Base-by-base conservation (phyloP, 2,888 invertebrate genomes). In the Homarus gammarus region DNA sequence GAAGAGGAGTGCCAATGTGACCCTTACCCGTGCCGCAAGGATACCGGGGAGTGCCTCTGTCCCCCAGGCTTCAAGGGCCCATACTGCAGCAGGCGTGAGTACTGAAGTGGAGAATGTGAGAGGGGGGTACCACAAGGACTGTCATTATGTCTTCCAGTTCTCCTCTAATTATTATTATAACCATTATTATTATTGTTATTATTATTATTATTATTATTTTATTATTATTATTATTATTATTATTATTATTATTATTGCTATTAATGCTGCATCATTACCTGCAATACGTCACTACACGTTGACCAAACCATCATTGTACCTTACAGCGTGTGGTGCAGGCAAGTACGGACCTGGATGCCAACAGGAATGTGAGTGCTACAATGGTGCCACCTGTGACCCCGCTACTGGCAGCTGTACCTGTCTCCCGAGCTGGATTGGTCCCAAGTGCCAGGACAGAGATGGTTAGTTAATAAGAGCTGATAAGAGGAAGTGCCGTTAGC, bases 301-400 rank as follows among this genome's bases (percentile, higher is more conserved):
- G n/a, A n/a, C n/a, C 44, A 31, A 31, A 15, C 22, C 49, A 27
- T 40, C 27, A 49, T 12, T 22, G 5, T 8, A 22, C 27, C 36
- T 51, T 70, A n/a, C 79, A 86, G 86, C 93, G 5, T 94, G 94
- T 91, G 93, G 93, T 3, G 90, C 92, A 0, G 93, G 92, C 27
- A 84, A 84, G 70, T 92, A 85, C 78, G 93, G 93, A 18, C 85
- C 83, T 36, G 92, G 92, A 44, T 93, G 93, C 82, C 77, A 83
- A 73, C 79, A 92, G 84, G 85, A 82, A 64, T 93, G 93, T 86
- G 91, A 92, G 93, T 98, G 98, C 93, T 95, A 96, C 92, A 97
- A 98, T 94, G 96, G 96, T 92, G 97, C 97, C 18, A 96, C 97
- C 36, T 98, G 98, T 93, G 96, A 97, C 94, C 97, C 97, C 36